Conservation (phyloP, 1,140 invertebrate genomes). For the Hesperophylax magnus region DNA sequence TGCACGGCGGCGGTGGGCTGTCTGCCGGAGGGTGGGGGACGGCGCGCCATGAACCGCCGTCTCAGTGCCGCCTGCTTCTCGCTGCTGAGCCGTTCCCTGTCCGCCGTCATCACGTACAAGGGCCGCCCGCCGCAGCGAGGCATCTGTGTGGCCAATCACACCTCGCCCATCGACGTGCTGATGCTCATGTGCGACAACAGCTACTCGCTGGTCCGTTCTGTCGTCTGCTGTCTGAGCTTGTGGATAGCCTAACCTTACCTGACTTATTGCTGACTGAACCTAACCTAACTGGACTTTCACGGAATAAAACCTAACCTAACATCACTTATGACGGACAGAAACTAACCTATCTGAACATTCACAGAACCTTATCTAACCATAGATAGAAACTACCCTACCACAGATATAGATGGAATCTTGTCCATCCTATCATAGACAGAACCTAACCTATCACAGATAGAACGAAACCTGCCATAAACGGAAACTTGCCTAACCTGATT, state of each 20-base stretch:
- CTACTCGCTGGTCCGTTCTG: constrained; percentile 89
- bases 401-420: too few relatives aligned
- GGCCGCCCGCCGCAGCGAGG: constrained; percentile 89
- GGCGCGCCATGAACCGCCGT: constrained; percentile 83
- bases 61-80: constrained; percentile 92
- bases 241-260: neutral
- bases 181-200: constrained; percentile 97
- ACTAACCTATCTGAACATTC: too few relatives aligned
- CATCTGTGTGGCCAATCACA: constrained; percentile 99
- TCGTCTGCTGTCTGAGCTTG: neutral
- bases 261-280: neutral
- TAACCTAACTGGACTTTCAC: too few relatives aligned
- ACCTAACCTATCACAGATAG: too few relatives aligned
- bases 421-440: too few relatives aligned
- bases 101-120: constrained; percentile 92
- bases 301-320: too few relatives aligned
- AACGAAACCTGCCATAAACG: too few relatives aligned
- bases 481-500: too few relatives aligned
- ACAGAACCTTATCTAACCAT: too few relatives aligned
- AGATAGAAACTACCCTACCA: too few relatives aligned
- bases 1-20: constrained; percentile 89
- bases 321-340: too few relatives aligned
- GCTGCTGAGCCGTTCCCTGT: constrained; percentile 88
- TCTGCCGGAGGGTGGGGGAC: constrained; percentile 82
- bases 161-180: constrained; percentile 97